Evolutionary conservation across 35 echinoderm and acorn worm genomes (phyloP).

Genomic region (Heliocidaris tuberculata): DNA sequence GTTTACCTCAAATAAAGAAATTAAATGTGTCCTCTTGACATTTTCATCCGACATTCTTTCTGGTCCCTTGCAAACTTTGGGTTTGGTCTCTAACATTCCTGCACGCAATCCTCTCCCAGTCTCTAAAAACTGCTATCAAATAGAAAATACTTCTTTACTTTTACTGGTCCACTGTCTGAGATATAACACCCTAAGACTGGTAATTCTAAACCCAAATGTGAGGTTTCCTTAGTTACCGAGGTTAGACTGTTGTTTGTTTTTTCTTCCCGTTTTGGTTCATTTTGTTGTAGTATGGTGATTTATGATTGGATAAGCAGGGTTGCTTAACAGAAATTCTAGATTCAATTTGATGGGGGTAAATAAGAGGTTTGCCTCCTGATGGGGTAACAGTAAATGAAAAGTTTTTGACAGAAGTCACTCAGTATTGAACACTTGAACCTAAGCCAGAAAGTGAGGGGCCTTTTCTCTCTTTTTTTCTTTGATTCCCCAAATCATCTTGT

Average conservation of each 20-base stretch:
- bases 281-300: background rate
- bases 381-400: slow-evolving; percentile 1
- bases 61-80: background rate
- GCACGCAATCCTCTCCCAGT: background rate
- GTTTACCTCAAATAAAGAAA: background rate
- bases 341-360: background rate
- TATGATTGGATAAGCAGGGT: background rate
- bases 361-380: background rate
- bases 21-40: slow-evolving; percentile 18
- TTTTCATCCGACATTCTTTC: background rate
- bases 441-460: background rate
- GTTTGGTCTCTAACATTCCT: background rate
- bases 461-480: background rate
- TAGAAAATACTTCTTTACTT: background rate
- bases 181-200: background rate
- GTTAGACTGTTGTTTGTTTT: background rate
- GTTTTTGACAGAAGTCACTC: background rate
- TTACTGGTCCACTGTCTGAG: background rate
- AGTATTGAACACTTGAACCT: background rate
- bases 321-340: slow-evolving; percentile 5
- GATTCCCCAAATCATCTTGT: too few species aligned
- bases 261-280: background rate
- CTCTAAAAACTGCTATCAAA: background rate
- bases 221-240: slow-evolving; percentile 10
- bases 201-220: slow-evolving; percentile 31